Conservation (phyloP, 2,888 invertebrate genomes). For the Eristalinus sepulchralis region DNA sequence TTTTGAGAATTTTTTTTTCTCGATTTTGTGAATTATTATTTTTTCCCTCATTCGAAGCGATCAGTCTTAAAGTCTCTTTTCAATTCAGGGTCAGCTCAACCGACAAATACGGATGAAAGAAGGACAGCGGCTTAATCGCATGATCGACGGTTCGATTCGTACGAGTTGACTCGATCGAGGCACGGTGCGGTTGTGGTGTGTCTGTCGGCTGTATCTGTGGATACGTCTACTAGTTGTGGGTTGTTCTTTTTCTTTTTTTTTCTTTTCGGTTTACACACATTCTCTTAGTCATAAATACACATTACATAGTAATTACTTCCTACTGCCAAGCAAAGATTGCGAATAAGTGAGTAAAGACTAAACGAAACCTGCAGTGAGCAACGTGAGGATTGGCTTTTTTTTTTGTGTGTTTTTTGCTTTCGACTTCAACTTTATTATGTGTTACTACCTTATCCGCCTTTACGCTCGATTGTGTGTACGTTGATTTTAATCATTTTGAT, state of each 20-base stretch:
- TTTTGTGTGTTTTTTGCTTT: conserved; percentile 10
- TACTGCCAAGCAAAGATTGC: conserved; percentile 43
- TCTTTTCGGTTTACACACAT: conserved; percentile 14
- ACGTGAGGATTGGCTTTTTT: conserved; percentile 25
- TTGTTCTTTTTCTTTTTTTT: conserved; percentile 17
- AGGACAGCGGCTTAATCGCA: conserved; percentile 67
- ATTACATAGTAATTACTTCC: conserved; percentile 71
- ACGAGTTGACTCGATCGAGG: conserved; percentile 60
- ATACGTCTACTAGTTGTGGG: background rate
- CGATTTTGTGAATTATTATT: background rate
- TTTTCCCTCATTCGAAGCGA: conserved; percentile 18
- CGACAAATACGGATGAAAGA: conserved; percentile 64
- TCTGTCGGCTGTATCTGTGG: conserved; percentile 22
- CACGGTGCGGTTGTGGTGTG: background rate
- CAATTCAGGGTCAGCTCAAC: conserved; percentile 68
- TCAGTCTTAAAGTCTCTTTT: conserved; percentile 53
- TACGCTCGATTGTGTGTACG: conserved; percentile 51
- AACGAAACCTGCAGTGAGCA: conserved; percentile 28
- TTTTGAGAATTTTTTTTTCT: conserved; percentile 12
- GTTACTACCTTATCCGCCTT: conserved; percentile 59
- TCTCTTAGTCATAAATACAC: conserved; percentile 69
- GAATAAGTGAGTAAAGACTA: conserved; percentile 32
- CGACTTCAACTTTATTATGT: conserved; percentile 64
- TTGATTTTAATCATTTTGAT: conserved; percentile 66
- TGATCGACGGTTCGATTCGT: conserved; percentile 63